A percentile compares a stretch with the other conserved stretches of the same genome.
Evolutionary conservation across 2,797 vertebrate genomes (phyloP).

Genomic region (Sphaeramia orbicularis): DNA sequence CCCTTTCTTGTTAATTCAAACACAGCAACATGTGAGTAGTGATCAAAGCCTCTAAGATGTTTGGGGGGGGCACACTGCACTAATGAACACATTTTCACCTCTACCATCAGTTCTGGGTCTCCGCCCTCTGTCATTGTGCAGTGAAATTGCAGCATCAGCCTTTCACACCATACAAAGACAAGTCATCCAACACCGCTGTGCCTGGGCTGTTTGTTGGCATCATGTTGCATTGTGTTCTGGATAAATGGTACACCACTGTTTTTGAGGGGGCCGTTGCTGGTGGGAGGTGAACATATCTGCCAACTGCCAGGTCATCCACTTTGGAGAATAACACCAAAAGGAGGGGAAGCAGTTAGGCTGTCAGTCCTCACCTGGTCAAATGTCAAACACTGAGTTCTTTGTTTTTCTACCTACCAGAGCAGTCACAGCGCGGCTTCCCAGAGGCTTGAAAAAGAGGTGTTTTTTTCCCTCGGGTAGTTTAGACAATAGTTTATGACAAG

Average conservation of each 20-base stretch:
- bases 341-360: conserved; percentile 29
- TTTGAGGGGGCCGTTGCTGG: conserved; percentile 15
- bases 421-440: conserved; percentile 25
- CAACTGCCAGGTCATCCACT: conserved; percentile 55
- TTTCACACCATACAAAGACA: conserved; percentile 74
- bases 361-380: conserved; percentile 33
- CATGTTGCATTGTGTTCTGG: conserved; percentile 65
- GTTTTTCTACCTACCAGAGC: conserved; percentile 52
- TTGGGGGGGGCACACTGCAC: neutral
- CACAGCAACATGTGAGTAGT: neutral
- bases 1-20: conserved; percentile 11
- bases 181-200: conserved; percentile 76
- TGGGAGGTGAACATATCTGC: conserved; percentile 45
- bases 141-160: conserved; percentile 71
- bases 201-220: conserved; percentile 56
- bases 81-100: conserved; percentile 28
- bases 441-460: conserved; percentile 26
- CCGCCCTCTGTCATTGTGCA: conserved; percentile 63
- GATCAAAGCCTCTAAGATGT: conserved; percentile 3
- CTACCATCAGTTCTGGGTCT: conserved; percentile 45
- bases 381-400: conserved; percentile 65
- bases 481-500: conserved; percentile 27
- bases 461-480: conserved; percentile 30
- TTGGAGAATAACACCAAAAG: conserved; percentile 23
- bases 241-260: conserved; percentile 60